Percentiles rank a stretch among this genome's conserved stretches.
phyloP scores from a whole-genome alignment of 2,888 invertebrate genomes.

The Limenitis arthemis region DNA sequence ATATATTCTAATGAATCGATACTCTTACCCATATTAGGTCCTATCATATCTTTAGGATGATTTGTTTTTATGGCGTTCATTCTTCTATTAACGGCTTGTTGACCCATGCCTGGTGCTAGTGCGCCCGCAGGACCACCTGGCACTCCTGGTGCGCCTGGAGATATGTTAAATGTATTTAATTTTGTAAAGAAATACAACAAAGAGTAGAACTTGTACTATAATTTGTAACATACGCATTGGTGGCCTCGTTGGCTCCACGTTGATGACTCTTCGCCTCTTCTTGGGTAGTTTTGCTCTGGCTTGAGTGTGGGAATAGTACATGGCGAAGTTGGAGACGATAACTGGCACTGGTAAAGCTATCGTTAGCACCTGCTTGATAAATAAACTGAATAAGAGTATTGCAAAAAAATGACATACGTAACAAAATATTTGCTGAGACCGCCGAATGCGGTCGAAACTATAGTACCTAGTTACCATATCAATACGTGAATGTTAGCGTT shows the following conservation, averaged over 20 bases:
- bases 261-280: slow-evolving; percentile 95
- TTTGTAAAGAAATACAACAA: too few relatives aligned
- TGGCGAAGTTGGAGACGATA: slow-evolving; percentile 98
- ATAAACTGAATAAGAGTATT: background rate
- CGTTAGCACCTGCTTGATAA: slow-evolving; percentile 75
- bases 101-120: slow-evolving; percentile 63
- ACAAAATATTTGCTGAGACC: too few relatives aligned
- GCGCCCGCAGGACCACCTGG: slow-evolving; percentile 58
- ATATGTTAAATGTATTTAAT: background rate
- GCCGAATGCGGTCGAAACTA: too few relatives aligned
- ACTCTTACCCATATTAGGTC: slow-evolving; percentile 83
- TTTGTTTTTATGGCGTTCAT: slow-evolving; percentile 92
- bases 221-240: slow-evolving; percentile 60
- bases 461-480: too few relatives aligned
- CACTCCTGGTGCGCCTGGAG: slow-evolving; percentile 46
- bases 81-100: slow-evolving; percentile 77
- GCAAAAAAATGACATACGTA: too few relatives aligned
- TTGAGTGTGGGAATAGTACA: slow-evolving; percentile 96
- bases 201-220: background rate
- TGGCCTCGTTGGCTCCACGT: slow-evolving; percentile 92
- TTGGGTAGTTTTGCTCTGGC: slow-evolving; percentile 99
- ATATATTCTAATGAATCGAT: slow-evolving; percentile 4
- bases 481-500: too few relatives aligned
- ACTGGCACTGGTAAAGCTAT: slow-evolving; percentile 99
- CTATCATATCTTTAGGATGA: slow-evolving; percentile 86